A percentile compares a stretch with the other conserved stretches of the same genome.
Evolutionary conservation across 2,797 vertebrate species (phyloP).

Genomic region (Novumbra hubbsi): DNA sequence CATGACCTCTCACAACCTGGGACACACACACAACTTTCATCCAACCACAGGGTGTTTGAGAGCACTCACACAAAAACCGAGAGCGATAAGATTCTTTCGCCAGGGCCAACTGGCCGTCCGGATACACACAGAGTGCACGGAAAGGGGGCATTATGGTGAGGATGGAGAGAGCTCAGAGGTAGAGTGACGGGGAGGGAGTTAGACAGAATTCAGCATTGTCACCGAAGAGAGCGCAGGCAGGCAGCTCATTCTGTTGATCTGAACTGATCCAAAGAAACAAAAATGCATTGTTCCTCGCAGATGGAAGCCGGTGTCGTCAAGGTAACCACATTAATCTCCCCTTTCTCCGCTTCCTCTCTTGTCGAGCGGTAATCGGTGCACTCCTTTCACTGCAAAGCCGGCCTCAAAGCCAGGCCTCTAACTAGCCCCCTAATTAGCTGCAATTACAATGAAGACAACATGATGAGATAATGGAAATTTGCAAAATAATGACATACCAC

Average conservation of each 20-base stretch:
- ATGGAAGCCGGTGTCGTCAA: slow-evolving; percentile 99
- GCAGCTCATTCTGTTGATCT: slow-evolving; percentile 86
- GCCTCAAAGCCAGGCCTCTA: slow-evolving; percentile 99
- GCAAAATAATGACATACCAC: slow-evolving; percentile 99
- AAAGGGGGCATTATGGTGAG: slow-evolving; percentile 13
- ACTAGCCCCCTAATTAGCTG: slow-evolving; percentile 99
- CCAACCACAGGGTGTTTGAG: slow-evolving; percentile 57
- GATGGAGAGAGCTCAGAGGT: slow-evolving; percentile 40
- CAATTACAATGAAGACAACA: slow-evolving; percentile 99
- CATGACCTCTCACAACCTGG: slow-evolving; percentile 88
- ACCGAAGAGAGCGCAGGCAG: slow-evolving; percentile 62
- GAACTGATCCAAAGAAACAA: slow-evolving; percentile 99
- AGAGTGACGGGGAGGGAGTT: slow-evolving; percentile 55
- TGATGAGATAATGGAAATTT: slow-evolving; percentile 99
- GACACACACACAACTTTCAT: slow-evolving; percentile 73
- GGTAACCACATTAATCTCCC: slow-evolving; percentile 99
- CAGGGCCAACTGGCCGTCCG: slow-evolving; percentile 54
- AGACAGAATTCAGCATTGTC: slow-evolving; percentile 95
- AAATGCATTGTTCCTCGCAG: slow-evolving; percentile 99
- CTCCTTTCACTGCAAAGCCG: slow-evolving; percentile 99
- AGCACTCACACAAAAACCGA: slow-evolving; percentile 75
- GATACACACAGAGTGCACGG: slow-evolving; percentile 40
- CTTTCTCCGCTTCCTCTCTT: slow-evolving; percentile 97
- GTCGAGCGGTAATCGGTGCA: slow-evolving; percentile 97
- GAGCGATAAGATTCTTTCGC: slow-evolving; percentile 73